These are phyloP conservation scores for Propithecus coquereli DNA, from an alignment of 2,113 vertebrate genomes.

Conservation along the genomic window DNA sequence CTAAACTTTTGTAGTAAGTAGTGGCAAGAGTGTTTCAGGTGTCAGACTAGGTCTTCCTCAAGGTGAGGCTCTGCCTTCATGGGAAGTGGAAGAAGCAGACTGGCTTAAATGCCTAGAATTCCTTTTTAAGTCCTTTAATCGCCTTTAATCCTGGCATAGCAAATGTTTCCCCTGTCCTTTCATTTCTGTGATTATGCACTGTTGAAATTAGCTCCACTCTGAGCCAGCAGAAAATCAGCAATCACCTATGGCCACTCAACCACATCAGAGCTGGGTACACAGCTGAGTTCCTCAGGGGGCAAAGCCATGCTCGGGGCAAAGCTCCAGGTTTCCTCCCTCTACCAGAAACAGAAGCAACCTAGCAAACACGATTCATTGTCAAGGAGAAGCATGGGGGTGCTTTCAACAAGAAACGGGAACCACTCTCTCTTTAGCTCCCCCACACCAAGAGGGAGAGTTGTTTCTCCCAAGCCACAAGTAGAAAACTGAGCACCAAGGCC, in stretches of 20 bases:
- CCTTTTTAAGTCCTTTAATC: not conserved
- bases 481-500: not conserved
- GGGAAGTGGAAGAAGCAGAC: not conserved
- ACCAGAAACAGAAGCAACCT: not conserved
- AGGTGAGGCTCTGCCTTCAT: not conserved
- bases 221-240: not conserved
- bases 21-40: not conserved
- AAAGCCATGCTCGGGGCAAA: not conserved
- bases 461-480: not conserved
- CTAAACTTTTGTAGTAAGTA: not conserved
- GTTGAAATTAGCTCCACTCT: not conserved
- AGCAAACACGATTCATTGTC: not conserved
- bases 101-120: not conserved
- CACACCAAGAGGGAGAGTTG: not conserved
- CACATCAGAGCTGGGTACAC: not conserved
- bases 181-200: not conserved
- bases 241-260: no score
- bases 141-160: not conserved
- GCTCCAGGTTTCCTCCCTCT: not conserved
- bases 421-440: not conserved
- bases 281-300: not conserved
- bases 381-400: not conserved
- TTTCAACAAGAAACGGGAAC: not conserved
- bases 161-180: not conserved
- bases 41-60: not conserved